Evolutionary conservation across 2,113 vertebrate genomes (phyloP), one percentile per base, ranked within the genome.

Genomic region (Furnarius figulus): DNA sequence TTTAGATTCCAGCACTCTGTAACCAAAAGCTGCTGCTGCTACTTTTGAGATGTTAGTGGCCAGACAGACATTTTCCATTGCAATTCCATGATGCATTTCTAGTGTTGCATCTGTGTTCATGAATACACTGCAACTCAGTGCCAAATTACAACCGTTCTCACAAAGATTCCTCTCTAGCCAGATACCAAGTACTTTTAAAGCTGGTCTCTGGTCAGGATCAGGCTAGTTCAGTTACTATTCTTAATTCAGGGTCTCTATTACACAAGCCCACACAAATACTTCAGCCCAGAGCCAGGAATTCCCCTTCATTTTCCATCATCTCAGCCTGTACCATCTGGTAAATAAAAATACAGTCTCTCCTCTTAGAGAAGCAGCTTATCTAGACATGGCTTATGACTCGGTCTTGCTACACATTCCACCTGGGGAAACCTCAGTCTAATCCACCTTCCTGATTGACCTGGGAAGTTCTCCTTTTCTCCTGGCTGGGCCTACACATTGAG

Each of bases 1-100:
- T 42, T 46, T 46, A 72, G 30, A 35, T 24, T 53, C 35, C 3
- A 2, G 31, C 0, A 0, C 37, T 35, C 8, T 0, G 8, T 21
- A 53, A 77, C 72, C 79, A 74, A 80, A 83, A 83, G 78, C 49
- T 87, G 40, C 46, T 65, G 46, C 24, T 72, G 52, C 61, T 74
- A 9, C 55, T 89, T 50, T 58, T 46, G 79, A 73, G 55, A 49
- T 21, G 14, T 31, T 49, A 31, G 42, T 27, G 31, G n/a, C 3
- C 31, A 35, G 39, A 46, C 46, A 82, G 58, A 85, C 10, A 19
- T 77, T 55, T 67, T 70, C 46, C 55, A 55, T 1, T 35, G 39
- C 42, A 85, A 52, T 46, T 62, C 70, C 63, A 40, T 0, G 33
- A 47, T 73, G 44, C 20, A 63, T 59, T 85, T 59, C 40, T 67